Percentiles rank a stretch among this genome's conserved stretches.
These are phyloP conservation scores for Dermolepida albohirtum DNA, from an alignment of 2,888 invertebrate species.

Conservation along the genomic window DNA sequence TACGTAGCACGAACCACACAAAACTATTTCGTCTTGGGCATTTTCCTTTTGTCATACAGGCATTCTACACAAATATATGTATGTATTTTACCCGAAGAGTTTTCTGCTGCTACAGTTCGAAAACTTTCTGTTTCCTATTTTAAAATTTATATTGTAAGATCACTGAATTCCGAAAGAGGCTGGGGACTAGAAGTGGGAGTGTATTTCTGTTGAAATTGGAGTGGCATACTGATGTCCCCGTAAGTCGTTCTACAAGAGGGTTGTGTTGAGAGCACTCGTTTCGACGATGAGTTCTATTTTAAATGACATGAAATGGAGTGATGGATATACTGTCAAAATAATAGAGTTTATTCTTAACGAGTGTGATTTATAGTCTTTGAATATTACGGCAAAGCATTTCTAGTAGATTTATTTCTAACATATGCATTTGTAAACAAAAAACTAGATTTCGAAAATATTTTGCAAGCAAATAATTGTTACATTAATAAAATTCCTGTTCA, in stretches of 20 bases:
- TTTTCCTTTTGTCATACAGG: too few species aligned
- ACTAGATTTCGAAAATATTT: too few species aligned
- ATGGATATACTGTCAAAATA: constrained; percentile 50
- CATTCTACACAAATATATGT: too few species aligned
- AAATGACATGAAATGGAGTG: constrained; percentile 48
- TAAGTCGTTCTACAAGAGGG: constrained; percentile 26
- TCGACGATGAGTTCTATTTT: constrained; percentile 39
- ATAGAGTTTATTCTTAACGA: constrained; percentile 49
- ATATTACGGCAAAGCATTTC: background rate
- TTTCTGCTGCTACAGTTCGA: too few species aligned
- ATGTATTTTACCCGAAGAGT: too few species aligned
- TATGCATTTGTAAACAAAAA: too few species aligned
- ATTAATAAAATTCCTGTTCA: too few species aligned
- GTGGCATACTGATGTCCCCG: constrained; percentile 29
- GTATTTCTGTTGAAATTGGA: constrained; percentile 29
- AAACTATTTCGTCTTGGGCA: too few species aligned
- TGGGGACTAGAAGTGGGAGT: background rate
- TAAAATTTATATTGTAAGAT: constrained; percentile 16
- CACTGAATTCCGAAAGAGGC: background rate
- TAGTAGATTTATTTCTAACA: too few species aligned
- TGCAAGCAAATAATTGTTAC: too few species aligned
- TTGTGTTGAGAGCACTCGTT: constrained; percentile 33
- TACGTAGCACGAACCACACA: too few species aligned
- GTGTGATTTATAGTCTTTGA: constrained; percentile 42
- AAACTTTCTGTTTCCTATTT: background rate